phyloP scores from a whole-genome alignment of 1,140 invertebrate genomes.

The Schlechtendalia chinensis region DNA sequence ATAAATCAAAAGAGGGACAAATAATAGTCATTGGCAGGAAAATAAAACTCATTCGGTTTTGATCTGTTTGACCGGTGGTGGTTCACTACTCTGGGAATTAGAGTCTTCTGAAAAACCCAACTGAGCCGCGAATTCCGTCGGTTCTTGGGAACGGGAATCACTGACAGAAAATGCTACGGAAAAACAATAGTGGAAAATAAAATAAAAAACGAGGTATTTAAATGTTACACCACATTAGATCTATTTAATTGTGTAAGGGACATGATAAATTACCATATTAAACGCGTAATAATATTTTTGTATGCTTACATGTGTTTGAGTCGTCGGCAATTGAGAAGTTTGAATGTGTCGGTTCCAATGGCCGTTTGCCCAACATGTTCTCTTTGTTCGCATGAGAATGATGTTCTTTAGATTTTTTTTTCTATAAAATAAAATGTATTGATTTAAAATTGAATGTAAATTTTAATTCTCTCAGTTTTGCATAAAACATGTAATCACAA shows the following conservation, averaged over 20 bases:
- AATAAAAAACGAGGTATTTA: too few species aligned
- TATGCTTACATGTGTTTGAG: constrained; percentile 77
- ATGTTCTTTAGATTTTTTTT: constrained; percentile 66
- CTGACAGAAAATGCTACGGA: constrained; percentile 83
- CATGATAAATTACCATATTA: too few species aligned
- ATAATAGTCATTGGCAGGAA: neutral
- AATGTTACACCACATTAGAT: too few species aligned
- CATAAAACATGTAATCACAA: too few species aligned
- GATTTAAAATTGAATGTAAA: too few species aligned
- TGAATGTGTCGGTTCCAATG: constrained; percentile 69
- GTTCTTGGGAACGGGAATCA: constrained; percentile 72
- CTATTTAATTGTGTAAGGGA: too few species aligned
- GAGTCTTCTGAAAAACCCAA: constrained; percentile 86
- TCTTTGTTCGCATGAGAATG: constrained; percentile 65
- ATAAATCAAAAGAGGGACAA: neutral
- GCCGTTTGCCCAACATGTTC: constrained; percentile 68
- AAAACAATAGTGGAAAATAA: too few species aligned
- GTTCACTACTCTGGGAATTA: constrained; percentile 81
- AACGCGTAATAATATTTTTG: too few species aligned
- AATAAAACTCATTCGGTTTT: constrained; percentile 63
- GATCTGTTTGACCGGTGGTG: constrained; percentile 71
- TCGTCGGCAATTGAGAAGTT: constrained; percentile 81
- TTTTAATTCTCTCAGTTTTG: too few species aligned
- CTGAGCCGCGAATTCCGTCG: constrained; percentile 80
- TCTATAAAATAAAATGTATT: constrained; percentile 57